A percentile compares a stretch with the other conserved stretches of the same genome.
Evolutionary conservation across 1,140 invertebrate genomes (phyloP).

Genomic region (Holotrichia oblita): DNA sequence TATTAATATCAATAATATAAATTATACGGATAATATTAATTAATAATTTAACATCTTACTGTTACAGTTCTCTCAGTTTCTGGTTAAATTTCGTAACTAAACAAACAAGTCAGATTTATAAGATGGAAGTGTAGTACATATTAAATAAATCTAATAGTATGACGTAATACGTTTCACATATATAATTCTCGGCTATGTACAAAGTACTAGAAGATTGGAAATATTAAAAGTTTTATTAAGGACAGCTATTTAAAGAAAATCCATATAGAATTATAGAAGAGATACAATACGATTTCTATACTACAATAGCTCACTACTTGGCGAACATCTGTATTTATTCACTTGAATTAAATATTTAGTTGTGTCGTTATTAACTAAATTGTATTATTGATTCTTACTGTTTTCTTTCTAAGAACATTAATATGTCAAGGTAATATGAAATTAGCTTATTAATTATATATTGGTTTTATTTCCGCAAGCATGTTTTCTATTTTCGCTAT

Average conservation of each 20-base stretch:
- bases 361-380: neutral
- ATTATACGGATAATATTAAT: too few relatives aligned
- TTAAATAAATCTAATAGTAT: too few relatives aligned
- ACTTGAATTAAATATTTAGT: neutral
- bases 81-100: too few relatives aligned
- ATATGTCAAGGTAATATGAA: conserved; percentile 3
- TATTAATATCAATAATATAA: too few relatives aligned
- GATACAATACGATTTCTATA: too few relatives aligned
- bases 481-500: too few relatives aligned
- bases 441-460: too few relatives aligned
- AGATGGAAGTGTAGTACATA: too few relatives aligned
- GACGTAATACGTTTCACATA: neutral
- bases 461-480: too few relatives aligned
- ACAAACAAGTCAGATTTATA: too few relatives aligned
- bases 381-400: neutral
- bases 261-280: neutral
- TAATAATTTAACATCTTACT: too few relatives aligned
- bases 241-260: neutral
- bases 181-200: neutral
- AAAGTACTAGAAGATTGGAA: neutral
- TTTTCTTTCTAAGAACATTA: neutral
- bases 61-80: too few relatives aligned
- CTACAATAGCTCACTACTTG: neutral
- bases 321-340: neutral
- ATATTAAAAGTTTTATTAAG: neutral